Percentiles rank a stretch among this genome's conserved stretches.
Evolutionary conservation across 2,888 invertebrate species (phyloP).

Genomic region (Phortica okadai): DNA sequence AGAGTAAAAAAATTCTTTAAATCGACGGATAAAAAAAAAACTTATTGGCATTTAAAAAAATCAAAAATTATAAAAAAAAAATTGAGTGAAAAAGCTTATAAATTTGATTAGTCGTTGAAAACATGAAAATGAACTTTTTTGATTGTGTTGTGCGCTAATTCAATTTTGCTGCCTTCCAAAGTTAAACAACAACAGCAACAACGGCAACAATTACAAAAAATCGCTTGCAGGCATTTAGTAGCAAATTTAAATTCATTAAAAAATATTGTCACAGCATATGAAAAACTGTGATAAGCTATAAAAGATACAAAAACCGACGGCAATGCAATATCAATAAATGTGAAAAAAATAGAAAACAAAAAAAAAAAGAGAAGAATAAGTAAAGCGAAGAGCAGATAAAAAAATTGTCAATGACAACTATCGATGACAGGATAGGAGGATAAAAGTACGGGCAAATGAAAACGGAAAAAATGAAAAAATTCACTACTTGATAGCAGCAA

Average conservation of each 20-base stretch:
- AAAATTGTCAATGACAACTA: neutral
- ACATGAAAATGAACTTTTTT: conserved; percentile 14
- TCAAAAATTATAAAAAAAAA: neutral
- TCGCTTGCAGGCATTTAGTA: conserved; percentile 45
- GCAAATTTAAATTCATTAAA: conserved; percentile 47
- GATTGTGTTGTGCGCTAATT: neutral
- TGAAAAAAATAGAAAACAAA: neutral
- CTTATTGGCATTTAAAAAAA: neutral
- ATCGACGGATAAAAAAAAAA: neutral
- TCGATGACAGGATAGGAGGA: neutral
- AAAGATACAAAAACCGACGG: neutral
- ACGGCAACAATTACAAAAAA: neutral
- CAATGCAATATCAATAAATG: conserved; percentile 12
- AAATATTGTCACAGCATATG: conserved; percentile 24
- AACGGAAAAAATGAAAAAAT: neutral
- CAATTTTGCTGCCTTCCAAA: neutral
- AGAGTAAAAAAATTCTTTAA: neutral
- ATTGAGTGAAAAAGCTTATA: neutral
- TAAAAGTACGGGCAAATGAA: neutral
- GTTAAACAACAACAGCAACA: neutral
- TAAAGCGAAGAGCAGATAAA: too few species aligned
- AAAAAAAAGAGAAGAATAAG: neutral
- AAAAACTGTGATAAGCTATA: neutral
- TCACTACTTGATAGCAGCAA: neutral
- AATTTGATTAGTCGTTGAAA: conserved; percentile 13